These are phyloP conservation scores for Perca schrenkii DNA, from an alignment of 2,113 vertebrate genomes.

Conservation along the genomic window DNA sequence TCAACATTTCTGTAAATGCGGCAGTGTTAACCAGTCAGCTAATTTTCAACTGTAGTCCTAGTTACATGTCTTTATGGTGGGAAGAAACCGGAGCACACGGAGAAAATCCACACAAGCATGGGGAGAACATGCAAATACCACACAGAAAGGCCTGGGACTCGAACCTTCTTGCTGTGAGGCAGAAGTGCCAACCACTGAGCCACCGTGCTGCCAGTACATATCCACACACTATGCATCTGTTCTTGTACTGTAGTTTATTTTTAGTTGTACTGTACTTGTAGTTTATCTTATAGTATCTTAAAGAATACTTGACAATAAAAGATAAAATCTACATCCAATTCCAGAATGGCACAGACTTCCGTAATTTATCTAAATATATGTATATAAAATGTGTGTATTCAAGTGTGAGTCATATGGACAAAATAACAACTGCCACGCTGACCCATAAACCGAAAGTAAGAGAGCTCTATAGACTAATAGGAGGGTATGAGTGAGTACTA, in stretches of 20 bases:
- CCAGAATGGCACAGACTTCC: neutral
- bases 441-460: conserved; percentile 45
- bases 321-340: conserved; percentile 1
- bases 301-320: neutral
- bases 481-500: too few species aligned
- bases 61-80: too few species aligned
- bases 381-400: neutral
- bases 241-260: neutral
- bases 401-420: conserved; percentile 9
- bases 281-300: neutral
- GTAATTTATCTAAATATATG: conserved; percentile 1
- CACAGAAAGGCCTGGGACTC: too few species aligned
- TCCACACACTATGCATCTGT: neutral
- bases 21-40: too few species aligned
- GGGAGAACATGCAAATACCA: too few species aligned
- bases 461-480: conserved; percentile 39
- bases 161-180: too few species aligned
- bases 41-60: too few species aligned
- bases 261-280: neutral
- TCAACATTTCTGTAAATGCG: too few species aligned
- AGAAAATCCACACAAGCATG: too few species aligned
- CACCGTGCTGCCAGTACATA: too few species aligned
- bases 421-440: conserved; percentile 38
- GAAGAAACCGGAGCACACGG: too few species aligned
- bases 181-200: too few species aligned